phyloP scores from a whole-genome alignment of 2,797 vertebrate species.

The Ptychobarbus kaznakovi region DNA sequence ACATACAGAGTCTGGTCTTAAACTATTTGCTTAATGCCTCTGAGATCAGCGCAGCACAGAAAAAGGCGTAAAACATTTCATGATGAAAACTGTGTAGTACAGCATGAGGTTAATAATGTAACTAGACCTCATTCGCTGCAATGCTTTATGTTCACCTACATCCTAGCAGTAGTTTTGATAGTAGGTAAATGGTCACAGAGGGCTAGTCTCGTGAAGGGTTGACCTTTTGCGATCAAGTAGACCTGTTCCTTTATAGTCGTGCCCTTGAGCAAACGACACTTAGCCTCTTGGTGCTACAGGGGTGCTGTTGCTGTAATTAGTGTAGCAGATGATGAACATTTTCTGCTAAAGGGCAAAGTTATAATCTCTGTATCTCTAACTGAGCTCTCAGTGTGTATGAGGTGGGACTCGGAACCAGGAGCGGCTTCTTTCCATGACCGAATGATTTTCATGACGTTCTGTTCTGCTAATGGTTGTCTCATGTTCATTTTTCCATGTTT shows the following conservation, averaged over 20 bases:
- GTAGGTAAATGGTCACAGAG: background rate
- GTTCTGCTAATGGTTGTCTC: background rate
- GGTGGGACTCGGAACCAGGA: background rate
- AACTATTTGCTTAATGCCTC: slow-evolving; percentile 31
- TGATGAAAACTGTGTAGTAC: slow-evolving; percentile 13
- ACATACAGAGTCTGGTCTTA: slow-evolving; percentile 34
- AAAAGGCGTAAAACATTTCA: slow-evolving; percentile 38
- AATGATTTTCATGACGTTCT: background rate
- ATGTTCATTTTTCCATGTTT: background rate
- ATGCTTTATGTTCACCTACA: slow-evolving; percentile 14
- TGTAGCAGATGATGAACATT: slow-evolving; percentile 26
- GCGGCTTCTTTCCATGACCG: background rate
- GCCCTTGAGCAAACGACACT: slow-evolving; percentile 38
- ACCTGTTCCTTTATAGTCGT: slow-evolving; percentile 30
- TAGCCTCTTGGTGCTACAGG: slow-evolving; percentile 26
- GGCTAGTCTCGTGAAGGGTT: background rate
- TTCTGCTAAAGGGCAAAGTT: slow-evolving; percentile 39
- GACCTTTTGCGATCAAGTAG: slow-evolving; percentile 26
- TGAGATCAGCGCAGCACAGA: background rate
- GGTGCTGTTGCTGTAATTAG: slow-evolving; percentile 23
- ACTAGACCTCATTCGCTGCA: background rate
- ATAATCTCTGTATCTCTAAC: slow-evolving; percentile 15
- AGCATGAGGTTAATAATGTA: slow-evolving; percentile 9
- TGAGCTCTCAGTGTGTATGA: slow-evolving; percentile 8
- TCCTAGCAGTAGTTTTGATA: slow-evolving; percentile 12